phyloP scores from a whole-genome alignment of 2,113 vertebrate species.

The Chitala chitala region DNA sequence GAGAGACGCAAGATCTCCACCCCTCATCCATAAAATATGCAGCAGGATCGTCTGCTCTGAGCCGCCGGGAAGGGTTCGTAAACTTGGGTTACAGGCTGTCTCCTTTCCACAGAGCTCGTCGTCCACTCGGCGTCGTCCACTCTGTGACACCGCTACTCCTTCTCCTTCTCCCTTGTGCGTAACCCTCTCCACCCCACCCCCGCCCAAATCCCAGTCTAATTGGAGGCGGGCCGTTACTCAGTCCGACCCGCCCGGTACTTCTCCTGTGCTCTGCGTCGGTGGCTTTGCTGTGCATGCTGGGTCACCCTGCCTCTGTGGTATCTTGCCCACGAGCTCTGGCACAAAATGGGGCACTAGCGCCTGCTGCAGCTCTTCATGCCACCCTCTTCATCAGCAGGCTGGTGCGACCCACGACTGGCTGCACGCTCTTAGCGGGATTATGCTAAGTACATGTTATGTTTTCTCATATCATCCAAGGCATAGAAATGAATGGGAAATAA shows the following conservation, averaged over 20 bases:
- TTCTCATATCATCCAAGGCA: neutral
- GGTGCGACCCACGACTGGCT: neutral
- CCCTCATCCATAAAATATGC: slow-evolving; percentile 17
- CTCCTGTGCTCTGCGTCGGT: neutral
- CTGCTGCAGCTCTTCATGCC: neutral
- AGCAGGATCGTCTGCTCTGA: neutral
- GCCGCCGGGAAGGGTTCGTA: neutral
- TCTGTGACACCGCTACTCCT: no score
- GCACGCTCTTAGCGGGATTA: neutral
- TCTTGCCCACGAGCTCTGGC: neutral
- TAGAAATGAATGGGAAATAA: neutral
- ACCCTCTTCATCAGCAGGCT: neutral
- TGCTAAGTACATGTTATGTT: slow-evolving; percentile 7
- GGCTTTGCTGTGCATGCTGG: neutral
- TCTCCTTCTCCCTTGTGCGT: neutral
- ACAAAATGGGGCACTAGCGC: neutral
- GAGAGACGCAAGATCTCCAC: neutral
- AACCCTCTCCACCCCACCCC: neutral
- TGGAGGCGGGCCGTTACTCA: neutral
- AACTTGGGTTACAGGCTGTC: neutral
- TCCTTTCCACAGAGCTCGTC: neutral
- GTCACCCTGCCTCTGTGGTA: slow-evolving; percentile 3
- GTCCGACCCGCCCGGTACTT: neutral
- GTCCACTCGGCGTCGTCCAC: no score
- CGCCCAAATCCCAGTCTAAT: neutral